Evolutionary conservation across 2,797 vertebrate genomes (phyloP).

Genomic region (Sternarchorhynchus goeldii): DNA sequence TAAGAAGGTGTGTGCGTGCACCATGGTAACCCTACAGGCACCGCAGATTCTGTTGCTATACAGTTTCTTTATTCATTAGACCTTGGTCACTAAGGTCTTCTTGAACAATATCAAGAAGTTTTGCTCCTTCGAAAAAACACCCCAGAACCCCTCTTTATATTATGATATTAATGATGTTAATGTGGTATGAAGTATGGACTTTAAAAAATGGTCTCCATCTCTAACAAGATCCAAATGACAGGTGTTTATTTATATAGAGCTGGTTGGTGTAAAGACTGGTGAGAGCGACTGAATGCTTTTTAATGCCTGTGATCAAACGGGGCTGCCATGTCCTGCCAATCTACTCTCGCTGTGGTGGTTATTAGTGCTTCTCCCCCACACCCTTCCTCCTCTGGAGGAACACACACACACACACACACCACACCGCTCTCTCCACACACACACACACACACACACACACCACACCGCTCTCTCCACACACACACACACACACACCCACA

Average conservation of each 20-base stretch:
- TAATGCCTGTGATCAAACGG: conserved; percentile 58
- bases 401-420: too few relatives aligned
- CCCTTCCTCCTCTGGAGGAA: too few relatives aligned
- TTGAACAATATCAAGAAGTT: conserved; percentile 33
- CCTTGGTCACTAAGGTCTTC: conserved; percentile 36
- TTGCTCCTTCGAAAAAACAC: conserved; percentile 2
- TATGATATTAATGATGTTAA: conserved; percentile 23
- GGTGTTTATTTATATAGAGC: conserved; percentile 49
- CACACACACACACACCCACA: too few relatives aligned
- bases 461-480: background rate
- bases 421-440: too few relatives aligned
- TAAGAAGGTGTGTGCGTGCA: conserved; percentile 54
- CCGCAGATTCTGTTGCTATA: conserved; percentile 26
- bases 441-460: conserved; percentile 36
- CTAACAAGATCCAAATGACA: conserved; percentile 42
- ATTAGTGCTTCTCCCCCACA: too few relatives aligned
- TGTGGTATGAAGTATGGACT: background rate
- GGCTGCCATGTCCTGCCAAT: background rate
- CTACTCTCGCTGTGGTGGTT: too few relatives aligned
- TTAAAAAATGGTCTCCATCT: background rate
- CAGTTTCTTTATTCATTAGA: conserved; percentile 53
- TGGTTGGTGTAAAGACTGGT: conserved; percentile 34
- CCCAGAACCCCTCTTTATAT: background rate
- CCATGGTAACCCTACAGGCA: conserved; percentile 28
- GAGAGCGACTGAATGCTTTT: conserved; percentile 58